A percentile compares a stretch with the other conserved stretches of the same genome.
These are phyloP conservation scores for Centroberyx gerrardi DNA, from an alignment of 2,797 vertebrate species.

Conservation along the genomic window DNA sequence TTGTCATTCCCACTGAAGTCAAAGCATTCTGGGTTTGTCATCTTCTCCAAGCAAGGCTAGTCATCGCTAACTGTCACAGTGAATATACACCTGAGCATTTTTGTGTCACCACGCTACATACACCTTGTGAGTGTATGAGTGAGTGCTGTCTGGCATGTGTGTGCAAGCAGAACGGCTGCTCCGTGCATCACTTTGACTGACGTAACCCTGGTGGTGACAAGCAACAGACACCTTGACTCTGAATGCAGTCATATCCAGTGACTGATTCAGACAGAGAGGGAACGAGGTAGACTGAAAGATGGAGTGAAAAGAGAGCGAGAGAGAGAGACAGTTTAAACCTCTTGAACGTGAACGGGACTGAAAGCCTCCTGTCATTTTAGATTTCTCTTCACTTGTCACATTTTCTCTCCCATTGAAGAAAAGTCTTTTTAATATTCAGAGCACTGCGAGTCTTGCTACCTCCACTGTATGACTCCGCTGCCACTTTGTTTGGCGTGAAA, in stretches of 20 bases:
- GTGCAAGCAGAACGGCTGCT: constrained; percentile 90
- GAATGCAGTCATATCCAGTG: constrained; percentile 83
- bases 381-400: constrained; percentile 83
- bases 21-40: constrained; percentile 80
- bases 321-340: constrained; percentile 81
- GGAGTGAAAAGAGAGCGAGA: constrained; percentile 75
- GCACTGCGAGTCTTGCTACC: constrained; percentile 59
- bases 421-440: constrained; percentile 82
- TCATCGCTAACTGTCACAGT: constrained; percentile 84
- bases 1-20: constrained; percentile 79
- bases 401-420: constrained; percentile 80
- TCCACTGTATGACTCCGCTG: constrained; percentile 58
- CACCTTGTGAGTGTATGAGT: constrained; percentile 67
- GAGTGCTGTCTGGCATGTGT: constrained; percentile 75
- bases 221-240: constrained; percentile 86
- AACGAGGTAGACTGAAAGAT: constrained; percentile 78
- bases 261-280: constrained; percentile 83
- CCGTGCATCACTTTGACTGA: constrained; percentile 83
- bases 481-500: constrained; percentile 73
- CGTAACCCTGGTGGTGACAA: constrained; percentile 85
- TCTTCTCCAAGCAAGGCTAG: constrained; percentile 80
- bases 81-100: constrained; percentile 84
- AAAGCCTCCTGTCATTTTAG: constrained; percentile 83
- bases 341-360: constrained; percentile 83
- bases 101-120: constrained; percentile 76